Conservation (phyloP, 2,888 invertebrate genomes). For the Diarsia rubi region DNA sequence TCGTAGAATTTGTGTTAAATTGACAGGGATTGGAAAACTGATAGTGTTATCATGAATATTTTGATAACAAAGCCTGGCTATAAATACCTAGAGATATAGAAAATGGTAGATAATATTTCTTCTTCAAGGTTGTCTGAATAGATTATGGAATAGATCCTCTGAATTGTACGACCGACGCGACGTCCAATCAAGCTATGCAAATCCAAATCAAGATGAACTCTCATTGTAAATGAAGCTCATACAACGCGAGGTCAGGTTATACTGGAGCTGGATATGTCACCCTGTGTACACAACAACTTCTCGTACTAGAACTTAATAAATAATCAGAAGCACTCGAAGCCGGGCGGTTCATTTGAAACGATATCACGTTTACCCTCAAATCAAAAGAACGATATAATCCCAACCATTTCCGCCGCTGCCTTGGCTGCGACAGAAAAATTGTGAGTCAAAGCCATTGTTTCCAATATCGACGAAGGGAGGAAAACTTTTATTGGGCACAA, state of each 20-base stretch:
- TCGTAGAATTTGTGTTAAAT: neutral
- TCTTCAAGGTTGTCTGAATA: constrained; percentile 5
- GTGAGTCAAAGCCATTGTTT: constrained; percentile 89
- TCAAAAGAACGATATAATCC: constrained; percentile 87
- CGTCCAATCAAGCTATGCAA: no score
- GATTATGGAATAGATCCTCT: no score
- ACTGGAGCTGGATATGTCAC: no score
- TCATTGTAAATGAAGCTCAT: no score
- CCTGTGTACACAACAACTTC: constrained; percentile 27
- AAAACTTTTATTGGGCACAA: constrained; percentile 90
- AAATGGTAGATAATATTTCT: neutral
- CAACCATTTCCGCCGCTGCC: constrained; percentile 77
- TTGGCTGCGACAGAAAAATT: constrained; percentile 83
- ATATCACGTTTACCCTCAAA: constrained; percentile 87
- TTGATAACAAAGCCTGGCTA: neutral
- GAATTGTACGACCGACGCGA: neutral
- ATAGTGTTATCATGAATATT: constrained; percentile 17
- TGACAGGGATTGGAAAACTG: neutral
- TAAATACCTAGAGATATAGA: neutral
- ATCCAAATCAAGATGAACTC: no score
- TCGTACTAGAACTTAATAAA: constrained; percentile 67
- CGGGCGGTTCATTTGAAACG: constrained; percentile 80
- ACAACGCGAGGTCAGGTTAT: no score
- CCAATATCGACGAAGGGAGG: constrained; percentile 85
- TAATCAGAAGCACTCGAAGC: constrained; percentile 68